Evolutionary conservation across 2,113 vertebrate genomes (phyloP), one percentile per base, ranked within the genome.

Genomic region (Psittacus erithacus): DNA sequence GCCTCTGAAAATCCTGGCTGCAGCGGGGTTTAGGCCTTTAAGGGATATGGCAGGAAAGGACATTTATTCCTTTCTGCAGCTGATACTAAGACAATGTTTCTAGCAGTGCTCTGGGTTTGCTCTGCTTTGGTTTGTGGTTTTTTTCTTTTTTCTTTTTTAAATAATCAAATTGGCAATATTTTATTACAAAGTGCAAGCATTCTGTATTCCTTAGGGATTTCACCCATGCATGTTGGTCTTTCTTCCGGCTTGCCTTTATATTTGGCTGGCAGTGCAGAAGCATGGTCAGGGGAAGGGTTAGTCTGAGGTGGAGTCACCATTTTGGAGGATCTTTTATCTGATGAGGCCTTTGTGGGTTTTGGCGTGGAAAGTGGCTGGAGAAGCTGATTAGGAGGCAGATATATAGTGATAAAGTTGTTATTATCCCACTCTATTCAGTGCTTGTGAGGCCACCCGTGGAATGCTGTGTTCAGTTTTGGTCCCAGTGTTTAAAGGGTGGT

Each of bases 341-440:
- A 6, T 60, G 75, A 63, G 31, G 17, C 10, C 28, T 24, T 57
- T 0, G 0, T 16, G 53, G 57, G 2, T 80, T 93, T 81, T 80
- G 57, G 13, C 23, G 22, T 3, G 13, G 59, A 53, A 52, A 27
- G 28, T 35, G 33, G 11, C 17, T 69, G 43, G 35, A 79, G 31
- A 90, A 50, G 35, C 24, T 57, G 52, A 7, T 80, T 27, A 19
- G 41, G 22, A 94, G 55, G 24, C 10, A 88, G 31, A 22, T 57
- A n/a, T 23, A 59, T 15, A 59, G 33, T n/a, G 55, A n/a, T 59
- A 59, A 59, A 23, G 33, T n/a, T 57, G 53, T 33, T 59, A 59
- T n/a, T 59, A n/a, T 20, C 20, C 55, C 20, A 23, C 55, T n/a
- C 55, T n/a, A n/a, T 59, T n/a, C 55, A n/a, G 33, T 59, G 55